Base-by-base conservation (phyloP, 2,113 vertebrate species). In the Cyphotilapia sp. region DNA sequence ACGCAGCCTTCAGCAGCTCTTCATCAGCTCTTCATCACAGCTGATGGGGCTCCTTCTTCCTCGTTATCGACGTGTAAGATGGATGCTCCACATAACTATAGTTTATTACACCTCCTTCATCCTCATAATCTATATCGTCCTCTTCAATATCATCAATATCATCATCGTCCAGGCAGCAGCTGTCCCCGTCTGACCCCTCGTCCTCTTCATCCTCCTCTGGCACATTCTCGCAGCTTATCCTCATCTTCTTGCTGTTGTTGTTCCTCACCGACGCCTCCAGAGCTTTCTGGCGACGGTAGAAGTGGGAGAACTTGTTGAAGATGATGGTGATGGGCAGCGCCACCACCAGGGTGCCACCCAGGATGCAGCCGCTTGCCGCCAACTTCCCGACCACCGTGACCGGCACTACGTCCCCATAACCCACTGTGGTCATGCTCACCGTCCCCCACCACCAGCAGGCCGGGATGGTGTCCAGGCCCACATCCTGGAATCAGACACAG, bases 401-500 rank as follows among this genome's bases (percentile, higher is more conserved):
- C 0, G 98, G 99, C 53, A 99, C 98, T 83, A 99, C 97, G 1
- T 99, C 99, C 0, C 99, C 99, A 0, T 99, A 99, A 88, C 99
- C 99, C 93, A 99, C 99, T 0, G 99, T 99, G 81, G 99, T 99
- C 98, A 99, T 99, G 97, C 98, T 99, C 83, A 99, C 99, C 0
- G 98, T 99, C n/a, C 98, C 99, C 99, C 99, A 99, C 99, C 99
- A 99, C 98, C 98, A 99, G 96, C 98, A 99, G 6, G 98, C 98
- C 0, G 99, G 99, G 95, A 99, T 99, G 88, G 98, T 99, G 96
- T 99, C 97, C 4, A 99, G 97, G 56, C 98, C 98, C 1, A 97
- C 97, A 0, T 98, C 97, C 95, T 96, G 56, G 6, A 80, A n/a
- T 76, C 31, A 59, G 8, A n/a, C 10, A 78, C 35, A 83, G 27